Percentiles rank a stretch among this genome's conserved stretches.
Conservation (phyloP, 2,797 vertebrate species). For the Alfaro cultratus region DNA sequence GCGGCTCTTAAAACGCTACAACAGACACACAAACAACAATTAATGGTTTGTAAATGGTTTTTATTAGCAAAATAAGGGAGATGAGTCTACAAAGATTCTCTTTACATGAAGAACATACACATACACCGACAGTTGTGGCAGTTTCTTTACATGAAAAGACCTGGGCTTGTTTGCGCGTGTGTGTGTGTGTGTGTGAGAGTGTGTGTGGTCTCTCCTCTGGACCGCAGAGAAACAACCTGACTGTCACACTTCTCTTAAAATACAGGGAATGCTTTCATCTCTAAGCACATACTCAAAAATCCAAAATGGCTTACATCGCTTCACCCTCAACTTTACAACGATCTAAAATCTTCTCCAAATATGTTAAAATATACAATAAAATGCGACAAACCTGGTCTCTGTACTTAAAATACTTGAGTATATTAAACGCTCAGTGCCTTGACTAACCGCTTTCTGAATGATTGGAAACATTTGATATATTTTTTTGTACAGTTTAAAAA, state of each 20-base stretch:
- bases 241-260: conserved; percentile 14
- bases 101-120: conserved; percentile 69
- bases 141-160: conserved; percentile 66
- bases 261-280: conserved; percentile 8
- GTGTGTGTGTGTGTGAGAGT: neutral
- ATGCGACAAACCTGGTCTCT: conserved; percentile 57
- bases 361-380: conserved; percentile 76
- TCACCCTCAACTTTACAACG: conserved; percentile 32
- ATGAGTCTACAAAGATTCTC: conserved; percentile 84
- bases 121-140: conserved; percentile 73
- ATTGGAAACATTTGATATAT: conserved; percentile 47
- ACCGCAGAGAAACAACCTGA: conserved; percentile 37
- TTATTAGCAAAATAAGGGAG: conserved; percentile 89
- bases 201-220: conserved; percentile 36
- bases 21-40: conserved; percentile 9
- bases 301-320: conserved; percentile 20
- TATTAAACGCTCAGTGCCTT: conserved; percentile 48
- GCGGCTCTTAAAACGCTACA: neutral
- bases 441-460: conserved; percentile 52
- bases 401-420: conserved; percentile 49
- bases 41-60: conserved; percentile 77
- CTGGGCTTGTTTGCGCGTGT: conserved; percentile 30
- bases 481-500: conserved; percentile 67
- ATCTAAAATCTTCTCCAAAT: conserved; percentile 53
- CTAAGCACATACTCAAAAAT: conserved; percentile 19